phyloP scores from a whole-genome alignment of 2,888 invertebrate species.

The Polyploca ridens region DNA sequence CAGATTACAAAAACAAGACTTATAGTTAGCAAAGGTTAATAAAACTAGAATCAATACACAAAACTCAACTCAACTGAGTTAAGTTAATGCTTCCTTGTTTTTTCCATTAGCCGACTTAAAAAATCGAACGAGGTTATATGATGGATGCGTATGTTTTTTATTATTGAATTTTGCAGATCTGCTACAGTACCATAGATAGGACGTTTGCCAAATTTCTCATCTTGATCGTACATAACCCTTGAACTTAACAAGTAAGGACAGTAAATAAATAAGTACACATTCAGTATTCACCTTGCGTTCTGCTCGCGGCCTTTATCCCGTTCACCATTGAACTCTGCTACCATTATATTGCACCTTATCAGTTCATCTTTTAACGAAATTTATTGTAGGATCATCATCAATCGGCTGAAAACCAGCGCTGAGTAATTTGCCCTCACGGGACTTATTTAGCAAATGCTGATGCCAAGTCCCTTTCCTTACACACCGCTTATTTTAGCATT shows the following conservation, averaged over 20 bases:
- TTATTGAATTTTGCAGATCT: too few species aligned
- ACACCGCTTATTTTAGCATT: too few species aligned
- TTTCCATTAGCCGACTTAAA: not conserved
- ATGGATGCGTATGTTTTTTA: too few species aligned
- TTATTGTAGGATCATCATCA: not conserved
- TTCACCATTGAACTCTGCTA: not conserved
- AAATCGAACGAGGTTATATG: not conserved
- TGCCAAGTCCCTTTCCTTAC: too few species aligned
- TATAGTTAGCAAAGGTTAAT: too few species aligned
- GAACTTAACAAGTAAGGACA: constrained; percentile 24
- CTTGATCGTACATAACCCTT: constrained; percentile 24
- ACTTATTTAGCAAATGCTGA: too few species aligned
- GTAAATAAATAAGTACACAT: not conserved
- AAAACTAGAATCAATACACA: too few species aligned
- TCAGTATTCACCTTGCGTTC: constrained; percentile 5
- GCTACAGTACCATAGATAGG: too few species aligned
- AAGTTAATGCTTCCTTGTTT: not conserved
- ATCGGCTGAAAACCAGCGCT: too few species aligned
- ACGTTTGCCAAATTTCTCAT: constrained; percentile 6
- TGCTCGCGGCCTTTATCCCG: not conserved
- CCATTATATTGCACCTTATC: not conserved
- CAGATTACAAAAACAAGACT: too few species aligned
- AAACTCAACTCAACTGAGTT: not conserved
- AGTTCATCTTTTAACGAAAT: not conserved
- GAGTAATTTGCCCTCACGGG: too few species aligned